A percentile compares a stretch with the other conserved stretches of the same genome.
These are phyloP conservation scores for Aspidiotus rigidus DNA, from an alignment of 2,888 invertebrate species.

Conservation along the genomic window DNA sequence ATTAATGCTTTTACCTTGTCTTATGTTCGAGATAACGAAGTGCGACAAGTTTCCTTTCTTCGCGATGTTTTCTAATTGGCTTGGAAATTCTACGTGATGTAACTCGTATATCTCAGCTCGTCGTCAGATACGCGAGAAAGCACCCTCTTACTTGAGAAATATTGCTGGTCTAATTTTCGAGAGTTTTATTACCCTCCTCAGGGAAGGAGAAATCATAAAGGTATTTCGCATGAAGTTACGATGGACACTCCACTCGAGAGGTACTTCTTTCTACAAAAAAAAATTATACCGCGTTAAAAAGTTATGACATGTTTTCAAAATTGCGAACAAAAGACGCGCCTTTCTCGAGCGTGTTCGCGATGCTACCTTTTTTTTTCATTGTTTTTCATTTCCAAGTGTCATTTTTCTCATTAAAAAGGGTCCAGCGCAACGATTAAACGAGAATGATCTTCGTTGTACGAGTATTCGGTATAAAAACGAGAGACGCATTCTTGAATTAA, in stretches of 20 bases:
- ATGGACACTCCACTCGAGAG: neutral
- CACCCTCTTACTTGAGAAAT: too few species aligned
- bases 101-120: conserved; percentile 8
- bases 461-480: neutral
- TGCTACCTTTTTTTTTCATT: neutral
- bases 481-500: too few species aligned
- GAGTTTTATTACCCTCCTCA: too few species aligned
- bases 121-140: neutral
- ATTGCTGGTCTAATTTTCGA: too few species aligned
- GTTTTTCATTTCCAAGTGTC: conserved; percentile 6
- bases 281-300: neutral
- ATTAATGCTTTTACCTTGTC: conserved; percentile 33
- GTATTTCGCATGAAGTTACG: too few species aligned
- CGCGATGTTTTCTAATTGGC: conserved; percentile 30
- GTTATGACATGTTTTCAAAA: conserved; percentile 2
- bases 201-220: too few species aligned
- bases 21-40: conserved; percentile 31
- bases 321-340: neutral
- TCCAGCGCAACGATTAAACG: neutral
- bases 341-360: neutral
- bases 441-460: neutral
- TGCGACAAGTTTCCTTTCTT: conserved; percentile 30
- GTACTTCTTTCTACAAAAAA: neutral
- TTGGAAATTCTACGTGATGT: conserved; percentile 23
- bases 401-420: conserved; percentile 17